Evolutionary conservation across 2,888 invertebrate species (phyloP).

Genomic region (Drosophila anomalata): DNA sequence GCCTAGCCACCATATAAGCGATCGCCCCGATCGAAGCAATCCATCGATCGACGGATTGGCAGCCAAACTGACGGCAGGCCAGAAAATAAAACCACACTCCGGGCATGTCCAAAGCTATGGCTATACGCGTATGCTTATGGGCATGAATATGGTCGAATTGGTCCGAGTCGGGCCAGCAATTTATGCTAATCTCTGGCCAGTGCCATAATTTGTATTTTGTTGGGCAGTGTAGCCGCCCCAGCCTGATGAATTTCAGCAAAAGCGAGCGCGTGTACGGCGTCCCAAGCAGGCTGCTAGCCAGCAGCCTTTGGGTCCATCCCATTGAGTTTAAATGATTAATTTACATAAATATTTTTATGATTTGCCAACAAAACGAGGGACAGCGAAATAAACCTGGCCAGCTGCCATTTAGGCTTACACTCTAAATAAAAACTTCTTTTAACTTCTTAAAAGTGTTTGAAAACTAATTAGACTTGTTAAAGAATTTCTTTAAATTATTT

Average conservation of each 20-base stretch:
- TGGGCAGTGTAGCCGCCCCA: conserved; percentile 37
- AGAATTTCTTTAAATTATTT: too few species aligned
- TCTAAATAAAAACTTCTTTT: not conserved
- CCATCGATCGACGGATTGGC: conserved; percentile 40
- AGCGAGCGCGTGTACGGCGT: conserved; percentile 76
- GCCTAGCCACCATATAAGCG: conserved; percentile 50
- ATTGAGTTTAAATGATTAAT: conserved; percentile 80
- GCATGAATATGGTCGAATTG: conserved; percentile 19
- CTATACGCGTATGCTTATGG: conserved; percentile 21
- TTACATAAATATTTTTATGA: conserved; percentile 80
- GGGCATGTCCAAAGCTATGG: conserved; percentile 33
- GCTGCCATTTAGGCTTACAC: conserved; percentile 59
- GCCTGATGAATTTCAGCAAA: conserved; percentile 49
- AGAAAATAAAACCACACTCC: conserved; percentile 57
- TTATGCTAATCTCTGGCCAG: conserved; percentile 72
- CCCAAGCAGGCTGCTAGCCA: conserved; percentile 55
- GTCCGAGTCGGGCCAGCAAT: conserved; percentile 48
- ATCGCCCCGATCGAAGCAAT: conserved; percentile 14
- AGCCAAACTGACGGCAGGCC: conserved; percentile 71
- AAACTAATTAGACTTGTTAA: too few species aligned
- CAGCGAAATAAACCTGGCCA: conserved; percentile 50
- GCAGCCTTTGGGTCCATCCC: conserved; percentile 48
- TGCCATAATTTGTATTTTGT: conserved; percentile 74
- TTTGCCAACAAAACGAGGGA: conserved; percentile 61
- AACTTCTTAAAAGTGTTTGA: too few species aligned